Evolutionary conservation across 2,888 invertebrate species (phyloP).

Genomic region (Microctonus hyperodae): DNA sequence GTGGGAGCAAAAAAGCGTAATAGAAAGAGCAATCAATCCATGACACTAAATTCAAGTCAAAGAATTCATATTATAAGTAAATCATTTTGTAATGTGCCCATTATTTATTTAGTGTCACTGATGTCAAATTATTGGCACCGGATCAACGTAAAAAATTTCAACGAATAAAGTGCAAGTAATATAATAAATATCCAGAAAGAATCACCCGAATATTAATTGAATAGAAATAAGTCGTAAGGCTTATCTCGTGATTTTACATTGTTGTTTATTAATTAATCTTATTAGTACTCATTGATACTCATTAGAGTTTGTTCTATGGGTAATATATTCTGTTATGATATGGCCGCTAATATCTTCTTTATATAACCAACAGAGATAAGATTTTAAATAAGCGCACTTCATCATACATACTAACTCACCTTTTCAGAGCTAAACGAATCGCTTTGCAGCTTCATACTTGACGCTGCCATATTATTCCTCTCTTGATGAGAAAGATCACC

Average conservation of each 20-base stretch:
- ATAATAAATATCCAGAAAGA: not conserved
- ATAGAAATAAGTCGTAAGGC: not conserved
- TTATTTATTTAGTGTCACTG: not conserved
- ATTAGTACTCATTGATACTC: slow-evolving; percentile 4
- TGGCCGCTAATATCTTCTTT: slow-evolving; percentile 14
- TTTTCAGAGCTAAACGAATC: slow-evolving; percentile 88
- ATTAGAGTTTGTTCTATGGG: not conserved
- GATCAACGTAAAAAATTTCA: not conserved
- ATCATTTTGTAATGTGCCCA: not conserved
- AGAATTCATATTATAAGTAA: not conserved
- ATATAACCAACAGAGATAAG: slow-evolving; percentile 22
- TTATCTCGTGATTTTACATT: not conserved
- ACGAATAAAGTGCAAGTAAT: not conserved
- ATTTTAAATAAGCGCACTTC: not conserved
- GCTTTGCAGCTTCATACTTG: slow-evolving; percentile 84
- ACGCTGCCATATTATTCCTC: slow-evolving; percentile 83
- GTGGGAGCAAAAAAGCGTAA: not conserved
- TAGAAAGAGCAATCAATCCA: not conserved
- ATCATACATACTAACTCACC: slow-evolving; percentile 46
- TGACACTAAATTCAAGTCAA: not conserved
- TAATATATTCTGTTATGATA: not conserved
- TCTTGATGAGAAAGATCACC: slow-evolving; percentile 87
- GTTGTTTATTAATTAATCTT: not conserved
- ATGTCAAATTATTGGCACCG: not conserved
- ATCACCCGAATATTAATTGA: not conserved